These are phyloP conservation scores for Sebastes fasciatus DNA, from an alignment of 2,113 vertebrate species.

Conservation along the genomic window DNA sequence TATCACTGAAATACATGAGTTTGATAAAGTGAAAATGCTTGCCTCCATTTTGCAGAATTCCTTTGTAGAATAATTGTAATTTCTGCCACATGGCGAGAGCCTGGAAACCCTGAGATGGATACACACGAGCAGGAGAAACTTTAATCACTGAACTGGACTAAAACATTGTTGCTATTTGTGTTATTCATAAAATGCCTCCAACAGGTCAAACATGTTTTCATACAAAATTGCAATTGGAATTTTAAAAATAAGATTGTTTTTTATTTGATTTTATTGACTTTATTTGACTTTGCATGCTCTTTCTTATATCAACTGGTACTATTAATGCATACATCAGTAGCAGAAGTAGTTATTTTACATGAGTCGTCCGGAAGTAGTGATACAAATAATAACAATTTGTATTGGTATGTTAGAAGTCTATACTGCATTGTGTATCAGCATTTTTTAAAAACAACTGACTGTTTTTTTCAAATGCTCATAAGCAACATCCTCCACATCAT, in stretches of 20 bases:
- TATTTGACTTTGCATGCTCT: neutral
- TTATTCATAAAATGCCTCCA: neutral
- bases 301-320: neutral
- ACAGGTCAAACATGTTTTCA: neutral
- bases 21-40: slow-evolving; percentile 9
- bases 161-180: no score
- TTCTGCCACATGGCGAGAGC: slow-evolving; percentile 74
- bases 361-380: neutral
- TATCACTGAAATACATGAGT: neutral
- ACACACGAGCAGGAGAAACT: slow-evolving; percentile 19
- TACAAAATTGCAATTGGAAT: neutral
- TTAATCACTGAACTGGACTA: slow-evolving; percentile 10
- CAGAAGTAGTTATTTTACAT: neutral
- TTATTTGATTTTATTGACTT: neutral
- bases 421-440: neutral
- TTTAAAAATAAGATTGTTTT: neutral
- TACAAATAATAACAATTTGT: neutral
- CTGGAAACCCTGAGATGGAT: slow-evolving; percentile 41
- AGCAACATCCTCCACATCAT: neutral
- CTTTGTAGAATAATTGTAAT: slow-evolving; percentile 69
- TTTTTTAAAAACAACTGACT: neutral
- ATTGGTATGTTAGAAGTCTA: no score
- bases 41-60: slow-evolving; percentile 83
- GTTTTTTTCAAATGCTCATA: neutral
- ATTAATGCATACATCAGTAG: neutral